A percentile compares a stretch with the other conserved stretches of the same genome.
phyloP scores from a whole-genome alignment of 2,797 vertebrate genomes.

The Tolypeutes matacus region DNA sequence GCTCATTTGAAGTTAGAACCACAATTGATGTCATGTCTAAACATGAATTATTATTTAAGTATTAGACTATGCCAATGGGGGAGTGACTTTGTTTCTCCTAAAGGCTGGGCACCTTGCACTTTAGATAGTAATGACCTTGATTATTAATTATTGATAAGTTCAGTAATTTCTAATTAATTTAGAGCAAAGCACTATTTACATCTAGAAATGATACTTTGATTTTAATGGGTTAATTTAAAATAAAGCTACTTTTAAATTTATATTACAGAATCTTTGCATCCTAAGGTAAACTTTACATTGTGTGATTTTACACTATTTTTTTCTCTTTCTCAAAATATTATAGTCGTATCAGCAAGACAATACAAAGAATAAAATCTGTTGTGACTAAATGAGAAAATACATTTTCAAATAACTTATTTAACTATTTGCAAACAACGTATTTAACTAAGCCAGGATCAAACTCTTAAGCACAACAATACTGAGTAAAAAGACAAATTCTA shows the following conservation, averaged over 20 bases:
- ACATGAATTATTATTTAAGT: neutral
- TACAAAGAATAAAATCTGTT: neutral
- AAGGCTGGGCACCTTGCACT: neutral
- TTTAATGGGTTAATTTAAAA: neutral
- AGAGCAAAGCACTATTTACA: neutral
- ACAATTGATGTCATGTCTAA: neutral
- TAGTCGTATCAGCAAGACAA: neutral
- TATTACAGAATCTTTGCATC: neutral
- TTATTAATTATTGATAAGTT: neutral
- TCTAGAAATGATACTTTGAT: neutral
- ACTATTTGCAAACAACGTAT: neutral
- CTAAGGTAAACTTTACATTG: neutral
- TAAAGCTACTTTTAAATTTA: neutral
- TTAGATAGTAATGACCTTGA: neutral
- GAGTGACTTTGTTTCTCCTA: neutral
- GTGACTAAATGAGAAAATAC: neutral
- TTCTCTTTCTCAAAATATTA: neutral
- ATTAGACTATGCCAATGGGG: neutral
- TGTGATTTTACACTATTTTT: neutral
- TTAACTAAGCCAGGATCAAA: conserved; percentile 24
- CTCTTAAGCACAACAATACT: neutral
- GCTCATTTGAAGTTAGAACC: neutral
- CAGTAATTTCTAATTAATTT: conserved; percentile 10
- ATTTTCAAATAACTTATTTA: neutral
- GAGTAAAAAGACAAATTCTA: conserved; percentile 21